A percentile compares a stretch with the other conserved stretches of the same genome.
These are phyloP conservation scores for Saguinus imperator DNA, from an alignment of 2,113 vertebrate species.

Conservation along the genomic window DNA sequence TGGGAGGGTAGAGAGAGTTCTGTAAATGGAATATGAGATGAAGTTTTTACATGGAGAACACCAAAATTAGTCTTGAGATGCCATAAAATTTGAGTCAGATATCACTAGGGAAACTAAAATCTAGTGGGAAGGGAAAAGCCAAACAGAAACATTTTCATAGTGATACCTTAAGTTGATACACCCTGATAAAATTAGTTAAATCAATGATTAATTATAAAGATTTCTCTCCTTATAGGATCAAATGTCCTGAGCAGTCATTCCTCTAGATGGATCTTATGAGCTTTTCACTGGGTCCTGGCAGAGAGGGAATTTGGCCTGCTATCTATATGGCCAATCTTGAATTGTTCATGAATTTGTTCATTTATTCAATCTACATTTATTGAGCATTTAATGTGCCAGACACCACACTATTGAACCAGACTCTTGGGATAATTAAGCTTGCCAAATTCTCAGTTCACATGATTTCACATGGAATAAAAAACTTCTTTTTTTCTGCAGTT, in stretches of 20 bases:
- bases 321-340: conserved; percentile 49
- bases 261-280: conserved; percentile 1
- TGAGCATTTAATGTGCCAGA: conserved; percentile 63
- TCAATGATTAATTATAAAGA: not conserved
- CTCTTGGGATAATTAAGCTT: conserved; percentile 61
- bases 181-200: not conserved
- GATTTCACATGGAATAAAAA: conserved; percentile 52
- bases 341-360: conserved; percentile 50
- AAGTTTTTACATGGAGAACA: not conserved
- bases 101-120: not conserved
- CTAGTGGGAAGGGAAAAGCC: not conserved
- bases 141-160: not conserved
- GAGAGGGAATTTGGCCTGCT: conserved; percentile 10
- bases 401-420: conserved; percentile 46
- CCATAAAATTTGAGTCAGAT: not conserved
- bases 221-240: not conserved
- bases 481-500: not conserved
- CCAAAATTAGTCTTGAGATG: not conserved
- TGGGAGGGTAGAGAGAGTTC: not conserved
- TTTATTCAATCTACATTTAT: conserved; percentile 58
- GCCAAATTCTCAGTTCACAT: conserved; percentile 54
- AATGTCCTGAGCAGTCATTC: not conserved
- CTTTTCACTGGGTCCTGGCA: conserved; percentile 1
- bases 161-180: not conserved
- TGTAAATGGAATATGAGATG: not conserved